A percentile compares a stretch with the other conserved stretches of the same genome.
phyloP scores from a whole-genome alignment of 2,888 invertebrate species.

The Fragum fragum region DNA sequence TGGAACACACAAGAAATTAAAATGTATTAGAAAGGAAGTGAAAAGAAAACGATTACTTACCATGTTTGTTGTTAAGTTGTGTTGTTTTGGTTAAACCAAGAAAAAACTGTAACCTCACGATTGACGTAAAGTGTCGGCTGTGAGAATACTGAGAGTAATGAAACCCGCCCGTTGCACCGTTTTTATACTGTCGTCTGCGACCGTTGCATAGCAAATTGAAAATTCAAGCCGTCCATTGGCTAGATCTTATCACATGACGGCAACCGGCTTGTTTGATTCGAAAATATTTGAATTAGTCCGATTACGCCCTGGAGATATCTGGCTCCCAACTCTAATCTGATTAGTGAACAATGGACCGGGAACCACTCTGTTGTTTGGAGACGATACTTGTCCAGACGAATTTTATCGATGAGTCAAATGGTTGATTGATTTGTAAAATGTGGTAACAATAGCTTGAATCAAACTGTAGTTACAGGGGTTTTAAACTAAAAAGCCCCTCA shows the following conservation, averaged over 20 bases:
- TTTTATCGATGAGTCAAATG: constrained; percentile 3
- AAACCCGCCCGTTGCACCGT: constrained; percentile 6
- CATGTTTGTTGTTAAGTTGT: constrained; percentile 47
- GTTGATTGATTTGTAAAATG: too few relatives aligned
- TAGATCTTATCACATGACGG: constrained; percentile 18
- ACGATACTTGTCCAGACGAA: constrained; percentile 10
- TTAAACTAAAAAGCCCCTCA: too few relatives aligned
- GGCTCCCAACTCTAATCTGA: not conserved
- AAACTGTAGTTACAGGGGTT: too few relatives aligned
- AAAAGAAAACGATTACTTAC: constrained; percentile 38
- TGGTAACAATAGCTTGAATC: too few relatives aligned
- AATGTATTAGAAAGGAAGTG: not conserved
- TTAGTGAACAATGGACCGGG: not conserved
- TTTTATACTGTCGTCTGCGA: constrained; percentile 35
- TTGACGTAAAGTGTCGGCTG: constrained; percentile 54
- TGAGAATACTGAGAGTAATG: constrained; percentile 38
- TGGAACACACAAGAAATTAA: not conserved
- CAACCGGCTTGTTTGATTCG: not conserved
- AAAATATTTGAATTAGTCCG: constrained; percentile 13
- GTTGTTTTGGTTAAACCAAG: constrained; percentile 14
- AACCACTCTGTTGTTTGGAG: constrained; percentile 5
- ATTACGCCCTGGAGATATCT: constrained; percentile 21
- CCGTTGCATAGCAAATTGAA: constrained; percentile 49
- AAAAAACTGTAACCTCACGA: constrained; percentile 45
- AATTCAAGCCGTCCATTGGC: constrained; percentile 40